phyloP scores from a whole-genome alignment of 2,113 vertebrate species.

The Rhinichthys klamathensis region DNA sequence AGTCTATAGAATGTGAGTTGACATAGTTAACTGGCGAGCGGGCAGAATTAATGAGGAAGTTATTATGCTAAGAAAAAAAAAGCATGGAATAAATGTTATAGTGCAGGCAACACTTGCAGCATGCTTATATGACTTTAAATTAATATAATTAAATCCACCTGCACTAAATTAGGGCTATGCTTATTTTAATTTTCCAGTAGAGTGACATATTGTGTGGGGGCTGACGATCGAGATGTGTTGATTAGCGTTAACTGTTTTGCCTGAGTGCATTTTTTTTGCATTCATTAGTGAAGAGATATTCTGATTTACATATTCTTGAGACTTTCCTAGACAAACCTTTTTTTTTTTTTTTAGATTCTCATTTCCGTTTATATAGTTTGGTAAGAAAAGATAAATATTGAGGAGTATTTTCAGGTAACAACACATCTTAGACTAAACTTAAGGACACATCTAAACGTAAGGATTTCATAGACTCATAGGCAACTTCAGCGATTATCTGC shows the following conservation, averaged over 20 bases:
- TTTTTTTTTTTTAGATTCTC: neutral
- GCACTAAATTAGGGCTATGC: neutral
- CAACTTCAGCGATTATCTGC: neutral
- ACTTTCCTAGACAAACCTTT: neutral
- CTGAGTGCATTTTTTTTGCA: constrained; percentile 1
- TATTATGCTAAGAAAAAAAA: neutral
- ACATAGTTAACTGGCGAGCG: neutral
- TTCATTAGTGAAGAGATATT: constrained; percentile 1
- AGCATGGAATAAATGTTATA: neutral
- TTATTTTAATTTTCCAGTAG: constrained; percentile 22
- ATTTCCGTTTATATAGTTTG: neutral
- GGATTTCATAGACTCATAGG: neutral
- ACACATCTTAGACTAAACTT: neutral
- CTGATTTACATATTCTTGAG: neutral
- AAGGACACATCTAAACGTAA: neutral
- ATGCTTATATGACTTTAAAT: neutral
- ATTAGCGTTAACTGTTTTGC: neutral
- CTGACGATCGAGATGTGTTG: neutral
- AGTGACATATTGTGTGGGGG: constrained; percentile 17
- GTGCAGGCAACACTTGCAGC: neutral
- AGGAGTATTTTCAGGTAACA: neutral
- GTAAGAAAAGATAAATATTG: neutral
- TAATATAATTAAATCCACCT: neutral
- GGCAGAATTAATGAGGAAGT: constrained; percentile 16
- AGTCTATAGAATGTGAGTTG: neutral